These are phyloP conservation scores for Ceratosolen solmsi DNA, from an alignment of 1,140 invertebrate species.

Conservation along the genomic window DNA sequence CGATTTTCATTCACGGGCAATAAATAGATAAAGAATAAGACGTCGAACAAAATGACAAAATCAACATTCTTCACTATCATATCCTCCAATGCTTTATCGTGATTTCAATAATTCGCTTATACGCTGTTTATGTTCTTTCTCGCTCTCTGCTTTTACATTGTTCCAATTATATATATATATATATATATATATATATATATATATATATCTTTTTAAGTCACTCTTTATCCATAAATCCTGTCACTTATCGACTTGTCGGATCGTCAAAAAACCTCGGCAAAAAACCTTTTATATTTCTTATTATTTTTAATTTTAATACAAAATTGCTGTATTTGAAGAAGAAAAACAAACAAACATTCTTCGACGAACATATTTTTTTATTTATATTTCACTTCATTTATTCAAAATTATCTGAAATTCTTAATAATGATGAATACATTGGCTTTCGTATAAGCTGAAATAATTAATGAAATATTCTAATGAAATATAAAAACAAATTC, in stretches of 20 bases:
- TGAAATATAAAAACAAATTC: no score
- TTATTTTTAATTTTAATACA: neutral
- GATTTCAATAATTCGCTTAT: constrained; percentile 68
- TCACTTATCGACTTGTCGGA: constrained; percentile 55
- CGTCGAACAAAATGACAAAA: constrained; percentile 54
- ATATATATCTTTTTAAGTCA: constrained; percentile 18
- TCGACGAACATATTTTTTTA: no score
- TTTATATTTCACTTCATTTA: no score
- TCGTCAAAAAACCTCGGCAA: constrained; percentile 48
- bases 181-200: no score
- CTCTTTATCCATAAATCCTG: constrained; percentile 53
- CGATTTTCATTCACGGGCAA: constrained; percentile 38
- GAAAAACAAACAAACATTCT: no score
- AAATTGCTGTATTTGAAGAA: no score
- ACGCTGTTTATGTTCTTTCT: constrained; percentile 59
- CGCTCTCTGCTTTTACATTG: constrained; percentile 42
- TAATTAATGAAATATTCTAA: no score
- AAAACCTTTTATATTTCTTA: constrained; percentile 16
- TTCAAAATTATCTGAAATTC: no score
- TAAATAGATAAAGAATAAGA: constrained; percentile 50
- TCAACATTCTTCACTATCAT: constrained; percentile 57
- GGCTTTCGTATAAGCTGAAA: no score
- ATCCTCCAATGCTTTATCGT: constrained; percentile 60
- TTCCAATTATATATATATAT: neutral
- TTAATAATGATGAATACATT: no score